phyloP scores from a whole-genome alignment of 2,797 vertebrate genomes.

The Sebastes reedi region DNA sequence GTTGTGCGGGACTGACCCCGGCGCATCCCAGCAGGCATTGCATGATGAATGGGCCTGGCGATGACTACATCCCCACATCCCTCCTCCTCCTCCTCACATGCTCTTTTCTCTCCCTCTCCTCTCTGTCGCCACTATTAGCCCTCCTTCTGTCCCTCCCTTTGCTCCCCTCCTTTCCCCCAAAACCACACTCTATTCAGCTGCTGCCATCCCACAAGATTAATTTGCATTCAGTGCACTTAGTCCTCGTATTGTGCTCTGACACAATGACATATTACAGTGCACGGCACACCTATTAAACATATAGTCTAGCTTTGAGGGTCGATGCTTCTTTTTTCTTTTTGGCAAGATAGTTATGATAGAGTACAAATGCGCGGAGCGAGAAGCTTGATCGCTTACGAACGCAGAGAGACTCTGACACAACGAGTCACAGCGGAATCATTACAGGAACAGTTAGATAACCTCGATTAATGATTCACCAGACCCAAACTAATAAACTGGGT shows the following conservation, averaged over 20 bases:
- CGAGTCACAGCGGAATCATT: slow-evolving; percentile 66
- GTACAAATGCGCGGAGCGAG: slow-evolving; percentile 51
- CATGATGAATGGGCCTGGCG: slow-evolving; percentile 81
- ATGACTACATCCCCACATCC: slow-evolving; percentile 75
- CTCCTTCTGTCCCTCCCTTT: slow-evolving; percentile 75
- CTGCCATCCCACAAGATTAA: slow-evolving; percentile 81
- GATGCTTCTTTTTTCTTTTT: slow-evolving; percentile 35
- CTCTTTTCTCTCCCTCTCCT: slow-evolving; percentile 71
- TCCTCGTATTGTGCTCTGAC: slow-evolving; percentile 76
- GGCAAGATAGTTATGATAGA: slow-evolving; percentile 55
- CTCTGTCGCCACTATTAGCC: slow-evolving; percentile 73
- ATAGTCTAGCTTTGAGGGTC: slow-evolving; percentile 65
- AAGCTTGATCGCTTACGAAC: slow-evolving; percentile 53
- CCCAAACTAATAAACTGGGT: slow-evolving; percentile 82
- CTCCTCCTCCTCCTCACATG: slow-evolving; percentile 63
- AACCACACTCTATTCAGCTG: slow-evolving; percentile 77
- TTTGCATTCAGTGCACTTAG: slow-evolving; percentile 82
- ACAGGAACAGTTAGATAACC: slow-evolving; percentile 80
- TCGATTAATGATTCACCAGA: slow-evolving; percentile 81
- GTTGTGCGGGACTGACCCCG: slow-evolving; percentile 80
- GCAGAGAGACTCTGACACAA: slow-evolving; percentile 52
- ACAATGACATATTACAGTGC: slow-evolving; percentile 81
- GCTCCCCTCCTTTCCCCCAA: slow-evolving; percentile 59
- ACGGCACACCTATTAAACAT: slow-evolving; percentile 77
- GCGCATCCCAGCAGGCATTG: slow-evolving; percentile 82